Base-by-base conservation (phyloP, 2,113 vertebrate species). In the Podilymbus podiceps region DNA sequence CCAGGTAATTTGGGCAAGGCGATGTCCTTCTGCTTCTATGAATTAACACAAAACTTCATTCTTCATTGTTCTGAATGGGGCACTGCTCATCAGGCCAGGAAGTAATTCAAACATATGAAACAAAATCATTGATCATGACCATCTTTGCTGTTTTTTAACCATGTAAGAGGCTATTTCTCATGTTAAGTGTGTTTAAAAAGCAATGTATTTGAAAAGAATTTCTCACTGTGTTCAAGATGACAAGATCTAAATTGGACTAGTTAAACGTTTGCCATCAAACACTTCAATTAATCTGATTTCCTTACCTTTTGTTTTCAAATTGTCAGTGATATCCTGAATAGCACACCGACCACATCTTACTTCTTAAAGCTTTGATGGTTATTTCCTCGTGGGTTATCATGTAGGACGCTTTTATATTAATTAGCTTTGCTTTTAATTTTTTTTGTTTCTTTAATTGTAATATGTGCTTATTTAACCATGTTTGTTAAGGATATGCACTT, bases 401-500 rank as follows among this genome's bases (percentile, higher is more conserved):
- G 87, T 66, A 97, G 88, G 74, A 85, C 2, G 97, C 98, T 98
- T 98, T 93, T 97, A 87, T 98, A 98, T 97, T 97, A 97, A 97
- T 98, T 98, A 98, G 98, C 98, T 98, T 98, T 98, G 97, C 97
- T 98, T 98, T 97, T 62, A 73, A 18, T 71, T 97, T 96, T 93
- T 60, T 90, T 97, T 68, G 24, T 98, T 97, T 93, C 71, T 97
- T 98, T 96, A 92, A 97, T 98, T 98, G 97, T 85, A 98, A 97
- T 98, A 97, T 93, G 96, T 98, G 98, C 98, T 98, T 98, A 97
- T 97, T 98, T 97, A 98, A 98, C 97, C 97, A 97, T 97, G 85
- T 98, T 98, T 97, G 95, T 98, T 97, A 94, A 97, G 90, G 92
- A 94, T 93, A 97, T 69, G 97, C 98, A 97, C 95, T 97, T 97